Evolutionary conservation across 2,888 invertebrate species (phyloP), one percentile per base, ranked within the genome.

Genomic region (Craniophora ligustri): DNA sequence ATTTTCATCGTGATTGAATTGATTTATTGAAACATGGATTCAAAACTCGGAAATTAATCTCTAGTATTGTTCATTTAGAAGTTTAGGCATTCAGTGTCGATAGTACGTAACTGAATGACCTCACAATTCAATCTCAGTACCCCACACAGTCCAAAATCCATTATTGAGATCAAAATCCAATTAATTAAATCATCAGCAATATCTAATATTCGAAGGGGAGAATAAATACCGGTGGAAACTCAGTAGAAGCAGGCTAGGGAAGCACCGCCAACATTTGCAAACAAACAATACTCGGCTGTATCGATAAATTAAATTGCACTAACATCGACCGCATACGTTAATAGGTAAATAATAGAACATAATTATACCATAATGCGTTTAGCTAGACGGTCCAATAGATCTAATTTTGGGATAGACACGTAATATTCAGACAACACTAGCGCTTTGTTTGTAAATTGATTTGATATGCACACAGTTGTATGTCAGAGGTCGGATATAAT

Each of bases 221-320:
- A 73, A 73, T 81, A 83, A 86, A 85, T 83, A 86, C 65, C 69
- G 75, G 46, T 45, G 68, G 68, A 68, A 69, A 67, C 73, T 68
- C 66, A 56, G 51, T 56, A 73, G 65, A 54, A 66, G 49, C 49
- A 32, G 48, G 35, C 40, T 45, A 48, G 58, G 47, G 46, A 31
- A 55, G 58, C 54, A 54, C 56, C n/a, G n/a, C 45, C 39, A 41
- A 41, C 59, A 45, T 57, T 50, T 56, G 64, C 73, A 62, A 55
- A 67, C 55, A 77, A 66, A 79, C 81, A 80, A 68, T 67, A 78
- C 64, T 45, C 46, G 54, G 28, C 38, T 46, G 63, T 71, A 79
- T 79, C 81, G 83, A 86, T 88, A 88, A 88, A 88, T 88, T 89
- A 85, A 90, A 91, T 90, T 89, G 88, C 80, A 79, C 78, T 78